Percentiles rank a stretch among this genome's conserved stretches.
Evolutionary conservation across 1,140 invertebrate genomes (phyloP).

Genomic region (Apis mellifera): DNA sequence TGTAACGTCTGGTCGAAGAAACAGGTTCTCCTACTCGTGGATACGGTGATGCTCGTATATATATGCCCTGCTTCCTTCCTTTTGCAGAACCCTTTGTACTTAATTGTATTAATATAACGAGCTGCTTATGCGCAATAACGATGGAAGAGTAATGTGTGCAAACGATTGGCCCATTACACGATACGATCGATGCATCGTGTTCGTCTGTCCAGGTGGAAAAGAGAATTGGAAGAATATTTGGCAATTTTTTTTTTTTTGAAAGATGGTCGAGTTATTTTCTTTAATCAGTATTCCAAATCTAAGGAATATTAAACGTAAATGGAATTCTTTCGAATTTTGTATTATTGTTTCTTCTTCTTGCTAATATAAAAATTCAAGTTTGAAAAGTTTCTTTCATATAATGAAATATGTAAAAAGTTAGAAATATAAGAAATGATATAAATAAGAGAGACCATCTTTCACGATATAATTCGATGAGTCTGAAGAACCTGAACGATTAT

Average conservation of each 20-base stretch:
- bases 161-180: constrained; percentile 26
- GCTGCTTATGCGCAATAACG: constrained; percentile 26
- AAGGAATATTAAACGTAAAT: no score
- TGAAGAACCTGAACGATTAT: no score
- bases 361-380: no score
- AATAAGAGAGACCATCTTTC: no score
- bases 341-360: no score
- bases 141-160: constrained; percentile 41
- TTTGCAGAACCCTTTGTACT: constrained; percentile 44
- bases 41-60: background rate
- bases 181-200: background rate
- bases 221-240: background rate
- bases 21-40: constrained; percentile 24
- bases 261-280: background rate
- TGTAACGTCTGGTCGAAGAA: constrained; percentile 8
- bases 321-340: no score
- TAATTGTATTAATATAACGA: constrained; percentile 47
- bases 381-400: no score
- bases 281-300: no score
- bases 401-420: no score
- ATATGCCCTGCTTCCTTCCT: constrained; percentile 2
- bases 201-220: constrained; percentile 8
- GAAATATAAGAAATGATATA: no score
- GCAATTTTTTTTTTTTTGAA: background rate
- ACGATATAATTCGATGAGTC: no score